Conservation (phyloP, 2,113 vertebrate species). For the Protobothrops mucrosquamatus region DNA sequence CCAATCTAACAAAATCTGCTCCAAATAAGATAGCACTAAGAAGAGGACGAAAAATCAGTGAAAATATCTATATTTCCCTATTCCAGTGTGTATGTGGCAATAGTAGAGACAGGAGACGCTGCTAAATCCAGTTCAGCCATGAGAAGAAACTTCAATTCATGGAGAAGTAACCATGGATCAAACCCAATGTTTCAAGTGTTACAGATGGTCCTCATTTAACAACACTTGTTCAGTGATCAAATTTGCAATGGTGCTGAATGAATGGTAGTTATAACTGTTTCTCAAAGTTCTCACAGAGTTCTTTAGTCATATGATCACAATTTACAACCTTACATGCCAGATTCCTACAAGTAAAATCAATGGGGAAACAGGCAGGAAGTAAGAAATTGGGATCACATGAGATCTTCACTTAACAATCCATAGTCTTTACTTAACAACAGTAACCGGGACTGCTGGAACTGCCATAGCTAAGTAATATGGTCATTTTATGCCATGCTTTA, state of each 20-base stretch:
- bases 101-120: background rate
- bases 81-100: background rate
- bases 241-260: background rate
- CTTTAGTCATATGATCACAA: background rate
- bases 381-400: background rate
- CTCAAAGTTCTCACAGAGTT: background rate
- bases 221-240: background rate
- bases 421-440: background rate
- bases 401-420: background rate
- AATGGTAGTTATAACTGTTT: background rate
- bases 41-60: background rate
- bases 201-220: background rate
- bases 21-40: background rate
- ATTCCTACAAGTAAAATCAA: background rate
- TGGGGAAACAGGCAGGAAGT: background rate
- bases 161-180: background rate
- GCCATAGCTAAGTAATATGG: background rate
- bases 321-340: background rate
- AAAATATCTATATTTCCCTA: background rate
- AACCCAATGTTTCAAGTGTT: background rate
- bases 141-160: background rate
- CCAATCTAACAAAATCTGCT: background rate
- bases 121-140: background rate
- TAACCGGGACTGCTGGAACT: background rate
- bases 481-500: background rate